Conservation (phyloP, 2,888 invertebrate genomes). For the Nemotelus nigrinus region DNA sequence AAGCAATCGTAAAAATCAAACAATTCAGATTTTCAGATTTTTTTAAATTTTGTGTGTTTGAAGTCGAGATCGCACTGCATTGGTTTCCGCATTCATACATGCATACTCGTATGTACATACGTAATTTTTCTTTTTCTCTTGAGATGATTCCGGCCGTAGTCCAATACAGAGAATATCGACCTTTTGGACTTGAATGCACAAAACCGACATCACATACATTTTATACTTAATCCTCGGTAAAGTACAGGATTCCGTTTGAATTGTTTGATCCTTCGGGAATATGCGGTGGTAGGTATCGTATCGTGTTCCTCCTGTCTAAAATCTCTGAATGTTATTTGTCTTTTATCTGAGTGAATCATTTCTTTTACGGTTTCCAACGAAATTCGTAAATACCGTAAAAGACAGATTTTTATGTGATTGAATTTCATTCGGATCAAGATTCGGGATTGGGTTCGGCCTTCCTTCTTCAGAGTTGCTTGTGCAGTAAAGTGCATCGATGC, state of each 20-base stretch:
- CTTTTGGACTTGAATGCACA: neutral
- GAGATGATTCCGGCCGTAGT: neutral
- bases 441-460: conserved; percentile 15
- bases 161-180: neutral
- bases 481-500: conserved; percentile 18
- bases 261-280: conserved; percentile 41
- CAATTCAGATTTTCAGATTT: neutral
- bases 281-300: neutral
- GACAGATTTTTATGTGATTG: conserved; percentile 35
- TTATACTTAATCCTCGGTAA: conserved; percentile 21
- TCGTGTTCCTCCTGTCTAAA: neutral
- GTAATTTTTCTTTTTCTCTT: neutral
- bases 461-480: conserved; percentile 10
- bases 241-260: conserved; percentile 28
- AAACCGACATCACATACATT: neutral
- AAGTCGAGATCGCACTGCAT: no score
- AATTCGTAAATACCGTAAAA: conserved; percentile 27
- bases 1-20: neutral
- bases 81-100: no score
- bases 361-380: conserved; percentile 40
- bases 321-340: conserved; percentile 33
- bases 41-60: no score
- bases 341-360: conserved; percentile 44
- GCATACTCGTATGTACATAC: no score
- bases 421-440: conserved; percentile 34